phyloP scores from a whole-genome alignment of 2,888 invertebrate species.

The Epistrophe eligans region DNA sequence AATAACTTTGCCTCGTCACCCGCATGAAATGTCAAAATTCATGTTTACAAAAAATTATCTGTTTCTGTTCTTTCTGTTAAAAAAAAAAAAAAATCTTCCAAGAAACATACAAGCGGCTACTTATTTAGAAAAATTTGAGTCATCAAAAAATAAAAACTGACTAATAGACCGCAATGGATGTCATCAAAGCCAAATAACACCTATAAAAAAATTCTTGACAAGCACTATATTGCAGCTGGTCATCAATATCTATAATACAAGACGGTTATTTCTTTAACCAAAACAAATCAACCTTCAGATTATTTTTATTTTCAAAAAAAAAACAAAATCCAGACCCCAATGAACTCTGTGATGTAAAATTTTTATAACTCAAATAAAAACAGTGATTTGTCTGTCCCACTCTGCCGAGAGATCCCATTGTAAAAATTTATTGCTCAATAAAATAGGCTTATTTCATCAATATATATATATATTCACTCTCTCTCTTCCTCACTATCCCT shows the following conservation, averaged over 20 bases:
- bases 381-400: constrained; percentile 72
- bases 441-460: constrained; percentile 74
- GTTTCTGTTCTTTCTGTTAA: no score
- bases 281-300: constrained; percentile 17
- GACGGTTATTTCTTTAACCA: background rate
- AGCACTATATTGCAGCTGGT: constrained; percentile 61
- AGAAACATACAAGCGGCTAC: background rate
- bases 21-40: no score
- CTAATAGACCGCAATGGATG: constrained; percentile 42
- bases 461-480: constrained; percentile 3
- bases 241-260: constrained; percentile 4
- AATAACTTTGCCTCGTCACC: no score
- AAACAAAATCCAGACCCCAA: constrained; percentile 40
- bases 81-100: background rate
- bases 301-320: constrained; percentile 35
- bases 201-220: constrained; percentile 55
- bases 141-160: constrained; percentile 14
- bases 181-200: constrained; percentile 48
- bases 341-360: constrained; percentile 41
- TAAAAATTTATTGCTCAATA: constrained; percentile 73
- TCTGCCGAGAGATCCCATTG: constrained; percentile 26
- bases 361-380: constrained; percentile 72
- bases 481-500: no score
- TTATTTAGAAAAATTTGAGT: constrained; percentile 1
- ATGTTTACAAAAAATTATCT: no score